Evolutionary conservation across 2,797 vertebrate genomes (phyloP).

Genomic region (Enteromius anoplus): DNA sequence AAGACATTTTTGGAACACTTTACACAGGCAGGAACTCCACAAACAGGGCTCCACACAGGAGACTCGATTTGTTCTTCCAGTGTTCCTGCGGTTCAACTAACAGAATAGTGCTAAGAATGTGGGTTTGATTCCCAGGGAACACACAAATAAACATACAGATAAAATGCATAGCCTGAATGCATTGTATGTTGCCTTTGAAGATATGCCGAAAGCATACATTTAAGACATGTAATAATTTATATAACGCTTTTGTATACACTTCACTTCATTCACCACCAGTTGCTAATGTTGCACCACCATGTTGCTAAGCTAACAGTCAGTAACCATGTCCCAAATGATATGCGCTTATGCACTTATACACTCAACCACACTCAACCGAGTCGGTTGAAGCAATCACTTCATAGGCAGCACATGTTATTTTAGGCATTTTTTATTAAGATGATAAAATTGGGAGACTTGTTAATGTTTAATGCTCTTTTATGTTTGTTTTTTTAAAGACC

Average conservation of each 20-base stretch:
- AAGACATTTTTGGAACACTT: background rate
- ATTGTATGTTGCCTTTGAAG: background rate
- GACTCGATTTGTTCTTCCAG: background rate
- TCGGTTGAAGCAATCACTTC: too few relatives aligned
- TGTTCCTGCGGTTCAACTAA: background rate
- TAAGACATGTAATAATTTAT: background rate
- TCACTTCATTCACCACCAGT: too few relatives aligned
- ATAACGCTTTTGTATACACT: too few relatives aligned
- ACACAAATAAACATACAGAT: conserved; percentile 5
- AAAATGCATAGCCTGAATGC: conserved; percentile 4
- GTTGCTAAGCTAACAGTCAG: background rate
- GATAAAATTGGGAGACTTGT: too few relatives aligned
- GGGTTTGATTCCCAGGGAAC: background rate
- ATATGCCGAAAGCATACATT: background rate
- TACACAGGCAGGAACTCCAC: background rate
- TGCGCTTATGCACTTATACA: background rate
- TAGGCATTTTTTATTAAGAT: too few relatives aligned
- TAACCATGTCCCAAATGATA: background rate
- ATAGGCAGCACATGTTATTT: too few relatives aligned
- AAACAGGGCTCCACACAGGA: background rate
- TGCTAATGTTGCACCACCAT: too few relatives aligned
- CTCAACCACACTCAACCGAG: background rate
- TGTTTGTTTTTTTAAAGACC: too few relatives aligned
- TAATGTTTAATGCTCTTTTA: too few relatives aligned
- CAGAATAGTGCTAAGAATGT: background rate